Evolutionary conservation across 1,140 invertebrate genomes (phyloP), one percentile per base, ranked within the genome.

Genomic region (Papilio dardanus): DNA sequence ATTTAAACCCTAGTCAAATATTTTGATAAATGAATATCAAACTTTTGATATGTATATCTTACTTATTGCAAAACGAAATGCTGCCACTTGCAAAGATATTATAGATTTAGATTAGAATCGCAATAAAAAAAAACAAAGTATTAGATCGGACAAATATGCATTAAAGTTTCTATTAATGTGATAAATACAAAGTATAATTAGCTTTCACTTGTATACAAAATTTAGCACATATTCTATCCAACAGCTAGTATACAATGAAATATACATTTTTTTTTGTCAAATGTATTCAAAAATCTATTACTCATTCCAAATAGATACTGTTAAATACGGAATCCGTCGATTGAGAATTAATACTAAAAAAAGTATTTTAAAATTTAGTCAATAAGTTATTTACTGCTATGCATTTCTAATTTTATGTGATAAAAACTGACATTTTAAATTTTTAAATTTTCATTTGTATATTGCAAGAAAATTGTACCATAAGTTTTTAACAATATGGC

Each of bases 141-240:
- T 78, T 74, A 76, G 28, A 65, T 77, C 50, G 66, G 76, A 78
- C 74, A 75, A 77, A 77, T 75, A 75, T 31, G 77, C 75, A 74
- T 73, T 81, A 75, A 76, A 79, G 76, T 83, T 75, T 82, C 77
- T 81, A 79, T 74, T 79, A 73, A 82, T 77, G 79, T 81, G 77
- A 83, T 83, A 81, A 79, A 79, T 77, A 74, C 74, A 69, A 76
- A 77, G 67, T 80, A 79, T 75, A 76, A 78, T 21, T 28, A 73
- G 71, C 71, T 73, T 54, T 78, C 79, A 81, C 81, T 76, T 75
- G 74, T 79, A 79, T 83, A 83, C 81, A 83, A 83, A 83, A 78
- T 79, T 33, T 35, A 73, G 71, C 71, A 73, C 71, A 42, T 21
- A 50, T 31, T 50, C 30, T 73, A 30, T 71, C 54, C 42, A 50